Percentiles rank a stretch among this genome's conserved stretches.
Evolutionary conservation across 2,113 vertebrate genomes (phyloP).

Genomic region (Rhineura floridana): DNA sequence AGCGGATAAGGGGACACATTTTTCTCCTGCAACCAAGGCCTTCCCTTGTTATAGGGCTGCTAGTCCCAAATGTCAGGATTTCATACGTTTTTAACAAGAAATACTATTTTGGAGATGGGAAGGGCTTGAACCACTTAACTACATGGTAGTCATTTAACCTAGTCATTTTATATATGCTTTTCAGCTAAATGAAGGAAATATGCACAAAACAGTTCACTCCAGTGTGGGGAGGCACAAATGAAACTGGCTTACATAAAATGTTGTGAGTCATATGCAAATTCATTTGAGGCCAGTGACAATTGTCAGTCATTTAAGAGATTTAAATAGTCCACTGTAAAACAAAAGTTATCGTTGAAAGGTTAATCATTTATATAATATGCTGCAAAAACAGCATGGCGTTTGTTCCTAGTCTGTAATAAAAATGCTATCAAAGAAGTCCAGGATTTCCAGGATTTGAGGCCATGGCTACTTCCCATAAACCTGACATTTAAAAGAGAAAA

Average conservation of each 20-base stretch:
- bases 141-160: no score
- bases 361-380: neutral
- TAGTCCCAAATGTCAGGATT: no score
- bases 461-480: neutral
- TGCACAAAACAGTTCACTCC: neutral
- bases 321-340: neutral
- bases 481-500: neutral
- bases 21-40: no score
- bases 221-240: neutral
- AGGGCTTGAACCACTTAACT: no score
- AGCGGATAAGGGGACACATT: no score
- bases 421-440: neutral
- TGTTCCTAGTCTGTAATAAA: neutral
- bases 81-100: no score
- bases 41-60: no score
- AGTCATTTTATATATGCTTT: no score
- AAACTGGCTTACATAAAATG: neutral
- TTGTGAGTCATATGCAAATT: neutral
- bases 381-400: neutral
- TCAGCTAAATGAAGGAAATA: no score
- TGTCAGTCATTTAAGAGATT: neutral
- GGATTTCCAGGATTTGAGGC: neutral
- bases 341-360: neutral
- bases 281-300: neutral
- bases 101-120: no score